Base-by-base conservation (phyloP, 1,140 invertebrate species). In the Pogonomyrmex barbatus region DNA sequence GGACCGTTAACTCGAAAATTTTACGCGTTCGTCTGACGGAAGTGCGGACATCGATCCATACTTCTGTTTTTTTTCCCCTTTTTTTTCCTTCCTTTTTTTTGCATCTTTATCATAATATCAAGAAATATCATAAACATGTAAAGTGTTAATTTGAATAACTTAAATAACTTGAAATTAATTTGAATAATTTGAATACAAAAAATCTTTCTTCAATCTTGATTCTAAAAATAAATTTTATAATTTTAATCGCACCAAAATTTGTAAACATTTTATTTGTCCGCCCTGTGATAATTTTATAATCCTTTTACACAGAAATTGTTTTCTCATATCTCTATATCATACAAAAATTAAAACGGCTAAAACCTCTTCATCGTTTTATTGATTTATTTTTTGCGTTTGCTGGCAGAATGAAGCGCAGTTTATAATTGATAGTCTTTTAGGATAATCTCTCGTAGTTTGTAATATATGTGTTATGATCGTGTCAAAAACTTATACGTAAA, bases 1-100 rank as follows among this genome's bases (percentile, higher is more conserved):
- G 24, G 24, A 33, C n/a, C 10, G 3, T 36, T 79, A 68, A 68
- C 9, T 14, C 47, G 62, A 54, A 79, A 68, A 68, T 30, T 39
- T 9, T n/a, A 42, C 14, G 33, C 9, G 4, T 12, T 39, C 12
- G 10, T 39, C 33, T 67, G 14, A 0, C n/a, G 6, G 33, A 65
- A 39, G 4, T 24, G 0, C 5, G 14, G 14, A 65, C 1, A 33
- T 24, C 24, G 24, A 24, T 24, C 24, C 24, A 24, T 24, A 24
- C 24, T 24, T 24, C 24, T 24, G 24, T 24, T 24, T 24, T 24
- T 24, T 24, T 24, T 0, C 24, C 24, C 24, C n/a, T n/a, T 24
- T 24, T 24, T 24, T 24, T 24, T 0, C 24, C 0, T 24, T 0
- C 24, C 0, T 24, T 24, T 24, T 24, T 24, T 65, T 10, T 1